These are phyloP conservation scores for Ophion obscuratus DNA, from an alignment of 2,888 invertebrate genomes.

Conservation along the genomic window DNA sequence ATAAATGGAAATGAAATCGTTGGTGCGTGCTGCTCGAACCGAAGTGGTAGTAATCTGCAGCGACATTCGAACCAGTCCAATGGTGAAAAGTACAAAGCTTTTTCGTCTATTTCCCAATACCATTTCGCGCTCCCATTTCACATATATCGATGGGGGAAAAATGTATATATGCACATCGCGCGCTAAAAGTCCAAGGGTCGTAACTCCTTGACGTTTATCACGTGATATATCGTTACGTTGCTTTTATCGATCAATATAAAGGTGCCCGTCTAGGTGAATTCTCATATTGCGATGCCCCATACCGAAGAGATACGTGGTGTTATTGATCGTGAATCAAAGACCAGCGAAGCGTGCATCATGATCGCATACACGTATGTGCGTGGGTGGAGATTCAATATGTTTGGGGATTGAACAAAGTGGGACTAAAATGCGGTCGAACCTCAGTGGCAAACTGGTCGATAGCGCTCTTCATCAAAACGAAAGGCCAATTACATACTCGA, in stretches of 20 bases:
- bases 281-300: not conserved
- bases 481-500: not conserved
- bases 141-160: not conserved
- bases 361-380: too few species aligned
- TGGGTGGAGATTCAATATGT: too few species aligned
- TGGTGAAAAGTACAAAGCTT: constrained; percentile 13
- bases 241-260: constrained; percentile 8
- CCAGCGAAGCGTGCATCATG: too few species aligned
- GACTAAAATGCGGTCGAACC: too few species aligned
- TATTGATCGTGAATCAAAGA: too few species aligned
- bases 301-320: not conserved
- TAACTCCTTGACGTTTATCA: not conserved
- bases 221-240: not conserved
- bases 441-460: not conserved
- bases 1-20: constrained; percentile 54
- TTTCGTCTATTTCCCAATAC: not conserved
- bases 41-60: constrained; percentile 9
- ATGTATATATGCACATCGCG: not conserved
- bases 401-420: too few species aligned
- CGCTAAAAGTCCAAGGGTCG: not conserved
- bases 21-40: constrained; percentile 39
- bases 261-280: not conserved
- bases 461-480: not conserved
- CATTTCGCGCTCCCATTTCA: not conserved
- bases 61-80: not conserved